Evolutionary conservation across 2,888 invertebrate genomes (phyloP), one percentile per base, ranked within the genome.

Genomic region (Dorcus parallelipipedus): DNA sequence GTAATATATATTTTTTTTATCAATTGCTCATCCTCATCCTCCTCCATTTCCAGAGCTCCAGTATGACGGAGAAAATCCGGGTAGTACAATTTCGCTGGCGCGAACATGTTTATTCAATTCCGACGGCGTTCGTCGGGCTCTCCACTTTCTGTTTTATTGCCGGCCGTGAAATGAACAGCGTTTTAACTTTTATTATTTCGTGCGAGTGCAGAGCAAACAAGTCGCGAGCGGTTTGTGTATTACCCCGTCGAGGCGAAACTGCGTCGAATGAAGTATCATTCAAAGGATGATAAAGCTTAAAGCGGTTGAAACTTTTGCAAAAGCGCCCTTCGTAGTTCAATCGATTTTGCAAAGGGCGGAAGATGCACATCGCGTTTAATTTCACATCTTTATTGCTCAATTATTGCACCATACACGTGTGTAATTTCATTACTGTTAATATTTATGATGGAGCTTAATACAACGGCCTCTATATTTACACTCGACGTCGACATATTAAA

Each of bases 61-160:
- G 26, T 33, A 33, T 33, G 26, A 33, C 26, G 26, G 26, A 4
- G 26, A 33, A 33, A 33, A 33, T 33, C 26, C 26, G 26, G 6
- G 26, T 33, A 33, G 26, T 33, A 33, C 26, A 33, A 33, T 33
- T 33, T 33, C 26, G 26, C 26, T 7, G 1, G 26, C 26, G 26
- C 26, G 26, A 61, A 61, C 58, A 52, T 58, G 54, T 58, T 61
- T 61, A 61, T 58, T 61, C 61, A 61, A 61, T 61, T 50, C 55
- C 49, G 55, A 20, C 49, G 50, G 38, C 39, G 52, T 55, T 41
- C 49, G 55, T 54, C 52, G 54, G 58, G 26, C 26, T 33, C 26
- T 61, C 52, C 55, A 61, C 49, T 58, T 60, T 58, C 52, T 49
- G 50, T 45, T 58, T 58, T 58, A 58, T 58, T 58, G 49, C 58